Percentiles rank a stretch among this genome's conserved stretches.
These are phyloP conservation scores for Stigmatopora argus DNA, from an alignment of 2,113 vertebrate genomes.

Conservation along the genomic window DNA sequence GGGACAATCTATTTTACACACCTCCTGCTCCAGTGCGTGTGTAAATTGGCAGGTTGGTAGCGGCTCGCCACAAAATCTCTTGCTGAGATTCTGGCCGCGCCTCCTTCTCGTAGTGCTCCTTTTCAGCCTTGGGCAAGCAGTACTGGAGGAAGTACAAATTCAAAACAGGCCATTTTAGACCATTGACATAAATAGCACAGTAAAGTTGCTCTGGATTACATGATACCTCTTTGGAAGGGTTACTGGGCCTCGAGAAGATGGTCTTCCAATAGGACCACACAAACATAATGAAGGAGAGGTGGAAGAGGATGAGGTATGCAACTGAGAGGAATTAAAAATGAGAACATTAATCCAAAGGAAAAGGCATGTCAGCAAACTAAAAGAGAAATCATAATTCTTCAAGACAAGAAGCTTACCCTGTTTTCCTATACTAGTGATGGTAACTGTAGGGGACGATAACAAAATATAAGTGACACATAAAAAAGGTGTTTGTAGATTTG, in stretches of 20 bases:
- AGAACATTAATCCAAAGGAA: not conserved
- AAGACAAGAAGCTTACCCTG: slow-evolving; percentile 62
- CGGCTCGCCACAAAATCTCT: slow-evolving; percentile 82
- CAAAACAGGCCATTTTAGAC: not conserved
- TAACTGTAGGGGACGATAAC: slow-evolving; percentile 66
- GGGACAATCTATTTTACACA: slow-evolving; percentile 33
- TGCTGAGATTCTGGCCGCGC: slow-evolving; percentile 82
- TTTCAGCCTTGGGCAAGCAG: slow-evolving; percentile 81
- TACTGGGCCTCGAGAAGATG: slow-evolving; percentile 86
- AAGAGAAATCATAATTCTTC: too few species aligned
- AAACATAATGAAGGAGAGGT: slow-evolving; percentile 93
- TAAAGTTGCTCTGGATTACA: not conserved
- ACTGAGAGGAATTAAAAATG: slow-evolving; percentile 68
- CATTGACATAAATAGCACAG: not conserved
- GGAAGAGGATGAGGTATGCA: slow-evolving; percentile 92
- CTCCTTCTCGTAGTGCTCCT: slow-evolving; percentile 82
- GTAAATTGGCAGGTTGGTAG: slow-evolving; percentile 82
- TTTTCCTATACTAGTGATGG: slow-evolving; percentile 74
- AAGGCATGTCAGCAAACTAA: not conserved
- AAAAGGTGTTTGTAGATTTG: not conserved
- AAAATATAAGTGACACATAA: not conserved
- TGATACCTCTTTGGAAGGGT: slow-evolving; percentile 89
- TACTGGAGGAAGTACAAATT: slow-evolving; percentile 64
- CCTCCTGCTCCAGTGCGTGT: slow-evolving; percentile 85
- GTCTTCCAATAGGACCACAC: slow-evolving; percentile 98